These are phyloP conservation scores for Meiosimyza decipiens DNA, from an alignment of 2,888 invertebrate species.

Conservation along the genomic window DNA sequence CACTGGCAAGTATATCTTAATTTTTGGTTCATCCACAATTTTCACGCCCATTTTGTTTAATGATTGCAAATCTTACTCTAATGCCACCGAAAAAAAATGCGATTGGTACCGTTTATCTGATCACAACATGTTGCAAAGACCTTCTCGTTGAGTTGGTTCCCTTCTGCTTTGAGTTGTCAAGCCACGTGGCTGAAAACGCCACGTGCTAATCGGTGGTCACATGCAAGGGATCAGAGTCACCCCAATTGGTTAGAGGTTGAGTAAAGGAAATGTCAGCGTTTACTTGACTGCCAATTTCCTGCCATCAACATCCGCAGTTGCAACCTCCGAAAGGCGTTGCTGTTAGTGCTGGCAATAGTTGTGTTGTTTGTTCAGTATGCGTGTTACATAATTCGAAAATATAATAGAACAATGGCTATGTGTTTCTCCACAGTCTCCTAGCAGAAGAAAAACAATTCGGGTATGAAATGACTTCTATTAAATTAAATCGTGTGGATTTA, in stretches of 20 bases:
- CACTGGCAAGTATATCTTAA: not conserved
- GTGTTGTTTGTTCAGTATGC: slow-evolving; percentile 6
- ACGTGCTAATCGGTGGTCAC: slow-evolving; percentile 58
- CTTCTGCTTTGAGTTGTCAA: slow-evolving; percentile 47
- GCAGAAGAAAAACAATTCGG: no score
- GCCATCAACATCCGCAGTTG: not conserved
- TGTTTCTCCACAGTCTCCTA: no score
- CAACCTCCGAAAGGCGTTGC: not conserved
- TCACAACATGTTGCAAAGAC: slow-evolving; percentile 41
- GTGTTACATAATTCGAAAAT: not conserved
- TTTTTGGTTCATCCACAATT: slow-evolving; percentile 58
- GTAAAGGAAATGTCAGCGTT: slow-evolving; percentile 2
- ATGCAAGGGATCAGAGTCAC: slow-evolving; percentile 14
- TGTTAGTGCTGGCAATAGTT: not conserved
- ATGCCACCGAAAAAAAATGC: slow-evolving; percentile 54
- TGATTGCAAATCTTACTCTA: slow-evolving; percentile 45
- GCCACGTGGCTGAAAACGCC: slow-evolving; percentile 49
- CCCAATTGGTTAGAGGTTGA: not conserved
- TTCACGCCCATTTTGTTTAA: slow-evolving; percentile 65
- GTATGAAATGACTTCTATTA: no score
- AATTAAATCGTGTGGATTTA: no score
- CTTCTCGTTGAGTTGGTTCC: not conserved
- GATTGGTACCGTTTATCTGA: slow-evolving; percentile 59
- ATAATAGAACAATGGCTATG: no score
- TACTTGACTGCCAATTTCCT: slow-evolving; percentile 17